Conservation (phyloP, 2,797 vertebrate genomes). For the Peromyscus melanophrys region DNA sequence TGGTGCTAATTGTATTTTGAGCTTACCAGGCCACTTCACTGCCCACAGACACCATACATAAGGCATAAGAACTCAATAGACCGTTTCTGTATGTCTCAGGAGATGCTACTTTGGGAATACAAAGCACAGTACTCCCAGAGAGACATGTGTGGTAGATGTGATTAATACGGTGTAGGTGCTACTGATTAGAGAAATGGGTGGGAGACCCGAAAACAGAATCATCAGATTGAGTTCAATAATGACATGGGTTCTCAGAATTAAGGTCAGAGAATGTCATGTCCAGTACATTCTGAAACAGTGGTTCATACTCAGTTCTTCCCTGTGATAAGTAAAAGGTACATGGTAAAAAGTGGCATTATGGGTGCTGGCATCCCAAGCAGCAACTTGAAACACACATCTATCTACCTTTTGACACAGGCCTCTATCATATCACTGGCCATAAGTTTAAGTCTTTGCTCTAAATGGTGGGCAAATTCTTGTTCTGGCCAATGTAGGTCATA, state of each 20-base stretch:
- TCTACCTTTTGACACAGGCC: constrained; percentile 97
- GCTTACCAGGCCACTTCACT: not conserved
- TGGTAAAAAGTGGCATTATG: not conserved
- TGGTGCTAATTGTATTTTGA: not conserved
- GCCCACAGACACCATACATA: not conserved
- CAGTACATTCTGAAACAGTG: not conserved
- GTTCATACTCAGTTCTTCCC: not conserved
- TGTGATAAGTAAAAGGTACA: not conserved
- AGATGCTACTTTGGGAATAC: constrained; percentile 52
- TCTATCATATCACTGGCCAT: constrained; percentile 99
- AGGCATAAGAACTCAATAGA: not conserved
- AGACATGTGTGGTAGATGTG: constrained; percentile 42
- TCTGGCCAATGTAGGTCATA: constrained; percentile 98
- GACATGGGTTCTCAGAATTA: not conserved
- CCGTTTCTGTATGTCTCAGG: constrained; percentile 44
- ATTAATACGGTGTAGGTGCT: not conserved
- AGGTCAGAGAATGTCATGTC: not conserved
- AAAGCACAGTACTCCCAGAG: constrained; percentile 73
- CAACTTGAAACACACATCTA: constrained; percentile 71
- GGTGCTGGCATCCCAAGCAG: constrained; percentile 8
- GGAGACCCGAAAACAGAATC: not conserved
- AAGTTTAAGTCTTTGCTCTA: constrained; percentile 98
- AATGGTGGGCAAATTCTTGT: constrained; percentile 97
- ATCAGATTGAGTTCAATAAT: constrained; percentile 10
- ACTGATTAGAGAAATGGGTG: not conserved